Percentiles rank a stretch among this genome's conserved stretches.
Conservation (phyloP, 1,140 invertebrate species). For the Drosophila varians region DNA sequence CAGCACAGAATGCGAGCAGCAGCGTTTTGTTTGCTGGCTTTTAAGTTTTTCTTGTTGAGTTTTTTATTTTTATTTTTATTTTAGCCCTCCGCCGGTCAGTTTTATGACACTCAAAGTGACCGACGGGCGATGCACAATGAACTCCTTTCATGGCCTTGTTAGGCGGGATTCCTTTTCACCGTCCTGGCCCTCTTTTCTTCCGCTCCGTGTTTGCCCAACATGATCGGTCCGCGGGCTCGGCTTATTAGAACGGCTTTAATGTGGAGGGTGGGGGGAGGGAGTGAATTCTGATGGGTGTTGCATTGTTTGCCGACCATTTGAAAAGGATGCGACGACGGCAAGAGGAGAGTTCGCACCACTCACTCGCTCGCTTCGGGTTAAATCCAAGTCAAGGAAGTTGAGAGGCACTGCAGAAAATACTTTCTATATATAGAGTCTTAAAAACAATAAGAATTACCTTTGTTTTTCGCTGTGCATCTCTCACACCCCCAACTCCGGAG, state of each 20-base stretch:
- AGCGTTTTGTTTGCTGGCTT: conserved; percentile 74
- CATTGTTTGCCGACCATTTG: conserved; percentile 76
- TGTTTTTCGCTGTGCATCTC: not conserved
- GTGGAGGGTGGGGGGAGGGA: not conserved
- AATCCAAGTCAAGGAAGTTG: conserved; percentile 10
- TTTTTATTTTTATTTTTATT: conserved; percentile 1
- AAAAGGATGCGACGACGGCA: conserved; percentile 55
- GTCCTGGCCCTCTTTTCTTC: conserved; percentile 16
- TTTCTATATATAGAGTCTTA: too few species aligned
- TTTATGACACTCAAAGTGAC: conserved; percentile 80
- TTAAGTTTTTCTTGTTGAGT: conserved; percentile 54
- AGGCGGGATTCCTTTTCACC: conserved; percentile 57
- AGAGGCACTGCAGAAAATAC: conserved; percentile 8
- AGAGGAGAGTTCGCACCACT: conserved; percentile 44
- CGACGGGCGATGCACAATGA: conserved; percentile 73
- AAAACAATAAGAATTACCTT: too few species aligned
- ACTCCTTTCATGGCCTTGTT: conserved; percentile 81
- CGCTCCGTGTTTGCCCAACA: conserved; percentile 63
- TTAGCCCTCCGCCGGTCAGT: conserved; percentile 24
- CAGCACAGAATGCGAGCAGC: conserved; percentile 73
- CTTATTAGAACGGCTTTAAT: conserved; percentile 69
- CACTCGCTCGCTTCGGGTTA: conserved; percentile 15
- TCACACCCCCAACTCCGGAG: conserved; percentile 2
- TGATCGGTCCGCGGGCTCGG: conserved; percentile 69
- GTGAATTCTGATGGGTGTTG: conserved; percentile 33